Evolutionary conservation across 2,797 vertebrate species (phyloP).

Genomic region (Lophius americanus): DNA sequence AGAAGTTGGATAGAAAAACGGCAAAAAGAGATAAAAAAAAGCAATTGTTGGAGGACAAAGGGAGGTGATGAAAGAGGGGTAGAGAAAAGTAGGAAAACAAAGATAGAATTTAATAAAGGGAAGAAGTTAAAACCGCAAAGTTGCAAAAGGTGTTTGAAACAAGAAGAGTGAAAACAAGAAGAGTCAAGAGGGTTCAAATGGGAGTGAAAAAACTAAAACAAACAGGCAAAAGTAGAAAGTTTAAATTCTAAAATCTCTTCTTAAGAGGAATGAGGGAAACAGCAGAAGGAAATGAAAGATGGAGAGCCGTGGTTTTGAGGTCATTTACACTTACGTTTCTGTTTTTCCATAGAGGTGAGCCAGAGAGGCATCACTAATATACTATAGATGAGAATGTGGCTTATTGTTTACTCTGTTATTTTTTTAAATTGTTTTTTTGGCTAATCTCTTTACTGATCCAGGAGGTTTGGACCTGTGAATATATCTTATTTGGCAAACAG

Average conservation of each 20-base stretch:
- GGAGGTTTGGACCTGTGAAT: too few relatives aligned
- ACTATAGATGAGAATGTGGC: too few relatives aligned
- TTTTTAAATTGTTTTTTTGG: too few relatives aligned
- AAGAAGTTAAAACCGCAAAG: not conserved
- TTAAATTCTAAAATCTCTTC: not conserved
- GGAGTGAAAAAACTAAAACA: not conserved
- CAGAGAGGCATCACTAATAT: too few relatives aligned
- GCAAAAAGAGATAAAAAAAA: not conserved
- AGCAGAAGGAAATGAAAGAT: not conserved
- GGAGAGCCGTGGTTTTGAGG: too few relatives aligned
- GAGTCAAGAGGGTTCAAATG: not conserved
- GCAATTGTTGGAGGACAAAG: slow-evolving; percentile 2
- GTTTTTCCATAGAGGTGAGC: too few relatives aligned
- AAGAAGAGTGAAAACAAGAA: not conserved
- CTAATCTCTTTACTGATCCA: too few relatives aligned
- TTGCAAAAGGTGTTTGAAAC: not conserved
- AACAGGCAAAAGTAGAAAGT: not conserved
- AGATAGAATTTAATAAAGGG: not conserved
- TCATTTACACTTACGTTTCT: too few relatives aligned
- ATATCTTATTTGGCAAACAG: too few relatives aligned
- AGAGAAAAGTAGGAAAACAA: not conserved
- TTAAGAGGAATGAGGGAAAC: not conserved
- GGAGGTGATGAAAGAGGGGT: not conserved
- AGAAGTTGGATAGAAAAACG: not conserved
- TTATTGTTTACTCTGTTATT: too few relatives aligned